These are phyloP conservation scores for Papilio polyxenes DNA, from an alignment of 1,140 invertebrate genomes.

Conservation along the genomic window DNA sequence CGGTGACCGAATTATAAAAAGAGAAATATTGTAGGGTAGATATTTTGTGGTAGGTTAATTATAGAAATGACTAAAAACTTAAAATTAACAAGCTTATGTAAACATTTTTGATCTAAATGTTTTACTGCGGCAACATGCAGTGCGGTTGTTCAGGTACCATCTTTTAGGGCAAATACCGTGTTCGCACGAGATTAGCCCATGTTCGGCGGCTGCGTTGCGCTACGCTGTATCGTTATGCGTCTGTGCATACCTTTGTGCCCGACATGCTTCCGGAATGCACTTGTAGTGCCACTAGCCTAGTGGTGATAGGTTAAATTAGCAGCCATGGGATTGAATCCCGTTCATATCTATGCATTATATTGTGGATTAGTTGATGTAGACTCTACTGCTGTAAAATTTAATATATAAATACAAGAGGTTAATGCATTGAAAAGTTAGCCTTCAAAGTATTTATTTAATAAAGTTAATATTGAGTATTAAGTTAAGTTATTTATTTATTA, in stretches of 20 bases:
- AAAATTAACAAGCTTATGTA: background rate
- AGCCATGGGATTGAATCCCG: background rate
- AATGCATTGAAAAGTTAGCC: too few species aligned
- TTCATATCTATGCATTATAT: background rate
- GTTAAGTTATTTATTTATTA: too few species aligned
- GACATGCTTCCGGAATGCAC: background rate
- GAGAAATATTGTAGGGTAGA: too few species aligned
- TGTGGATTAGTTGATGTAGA: background rate
- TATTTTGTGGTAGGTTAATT: background rate
- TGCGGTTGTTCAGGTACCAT: background rate
- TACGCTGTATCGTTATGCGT: constrained; percentile 1
- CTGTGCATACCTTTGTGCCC: background rate
- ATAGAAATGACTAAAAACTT: background rate
- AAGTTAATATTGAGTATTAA: too few species aligned
- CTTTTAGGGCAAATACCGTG: background rate
- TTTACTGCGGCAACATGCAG: background rate
- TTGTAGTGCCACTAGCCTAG: background rate
- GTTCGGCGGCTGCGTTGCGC: constrained; percentile 1
- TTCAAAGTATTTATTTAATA: too few species aligned
- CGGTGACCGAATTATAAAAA: too few species aligned
- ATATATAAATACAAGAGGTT: too few species aligned
- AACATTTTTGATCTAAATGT: constrained; percentile 23
- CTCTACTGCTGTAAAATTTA: background rate
- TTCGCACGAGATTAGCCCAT: constrained; percentile 15
- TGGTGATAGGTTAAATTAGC: background rate